phyloP scores from a whole-genome alignment of 2,888 invertebrate genomes.

The Tachystola acroxantha region DNA sequence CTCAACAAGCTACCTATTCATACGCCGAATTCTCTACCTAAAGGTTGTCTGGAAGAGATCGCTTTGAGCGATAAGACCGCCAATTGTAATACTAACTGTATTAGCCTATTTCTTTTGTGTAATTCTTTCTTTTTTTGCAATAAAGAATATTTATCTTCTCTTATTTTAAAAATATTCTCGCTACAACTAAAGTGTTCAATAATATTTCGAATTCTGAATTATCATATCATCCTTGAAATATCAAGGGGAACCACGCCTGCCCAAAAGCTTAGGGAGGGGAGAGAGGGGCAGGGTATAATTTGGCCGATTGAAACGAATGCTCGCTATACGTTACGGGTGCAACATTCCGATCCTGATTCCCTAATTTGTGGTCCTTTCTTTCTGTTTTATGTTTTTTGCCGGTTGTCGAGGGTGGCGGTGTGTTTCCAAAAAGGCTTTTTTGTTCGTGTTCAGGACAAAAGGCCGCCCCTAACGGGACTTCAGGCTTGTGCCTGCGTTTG shows the following conservation, averaged over 20 bases:
- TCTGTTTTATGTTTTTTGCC: constrained; percentile 70
- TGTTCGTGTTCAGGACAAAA: constrained; percentile 51
- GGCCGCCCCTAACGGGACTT: constrained; percentile 65
- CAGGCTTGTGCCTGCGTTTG: constrained; percentile 28
- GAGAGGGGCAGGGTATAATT: constrained; percentile 38
- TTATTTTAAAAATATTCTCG: too few species aligned
- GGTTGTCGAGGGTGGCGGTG: constrained; percentile 51
- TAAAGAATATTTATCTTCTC: too few species aligned
- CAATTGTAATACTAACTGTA: too few species aligned
- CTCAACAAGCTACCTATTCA: too few species aligned
- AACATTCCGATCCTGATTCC: constrained; percentile 64
- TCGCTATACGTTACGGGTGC: constrained; percentile 58
- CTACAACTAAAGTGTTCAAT: too few species aligned
- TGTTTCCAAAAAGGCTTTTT: constrained; percentile 54
- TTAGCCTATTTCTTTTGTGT: too few species aligned
- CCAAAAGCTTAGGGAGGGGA: too few species aligned
- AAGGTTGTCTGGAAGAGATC: too few species aligned
- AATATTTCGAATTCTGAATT: neutral
- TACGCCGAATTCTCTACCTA: too few species aligned
- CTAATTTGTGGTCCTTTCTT: constrained; percentile 71
- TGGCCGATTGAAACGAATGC: constrained; percentile 42
- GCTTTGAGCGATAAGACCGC: too few species aligned
- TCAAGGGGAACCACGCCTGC: neutral
- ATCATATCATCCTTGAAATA: neutral
- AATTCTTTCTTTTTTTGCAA: too few species aligned